These are phyloP conservation scores for Pollenia angustigena DNA, from an alignment of 2,888 invertebrate species.

Conservation along the genomic window DNA sequence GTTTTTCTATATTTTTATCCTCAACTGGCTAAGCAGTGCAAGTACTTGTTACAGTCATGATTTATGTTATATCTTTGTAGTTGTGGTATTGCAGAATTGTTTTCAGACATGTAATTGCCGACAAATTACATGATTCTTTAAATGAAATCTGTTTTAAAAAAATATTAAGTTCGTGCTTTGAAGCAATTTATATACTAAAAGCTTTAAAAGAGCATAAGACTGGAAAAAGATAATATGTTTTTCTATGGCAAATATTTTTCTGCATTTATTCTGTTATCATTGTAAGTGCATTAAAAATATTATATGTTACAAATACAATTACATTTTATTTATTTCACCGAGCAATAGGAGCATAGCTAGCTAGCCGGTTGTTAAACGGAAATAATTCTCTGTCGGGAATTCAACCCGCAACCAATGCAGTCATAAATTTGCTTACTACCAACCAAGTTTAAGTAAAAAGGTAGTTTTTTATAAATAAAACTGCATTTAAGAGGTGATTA, in stretches of 20 bases:
- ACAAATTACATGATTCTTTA: slow-evolving; percentile 60
- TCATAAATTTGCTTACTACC: too few relatives aligned
- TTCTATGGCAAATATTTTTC: neutral
- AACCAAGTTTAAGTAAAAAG: too few relatives aligned
- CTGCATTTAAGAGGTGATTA: too few relatives aligned
- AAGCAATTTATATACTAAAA: slow-evolving; percentile 38
- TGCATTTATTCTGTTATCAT: neutral
- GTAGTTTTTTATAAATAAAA: too few relatives aligned
- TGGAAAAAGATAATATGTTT: neutral
- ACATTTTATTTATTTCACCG: too few relatives aligned
- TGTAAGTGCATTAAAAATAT: too few relatives aligned
- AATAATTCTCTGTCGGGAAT: too few relatives aligned
- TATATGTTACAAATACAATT: too few relatives aligned
- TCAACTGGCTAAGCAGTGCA: neutral
- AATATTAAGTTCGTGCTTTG: slow-evolving; percentile 45
- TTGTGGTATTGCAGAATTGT: slow-evolving; percentile 60
- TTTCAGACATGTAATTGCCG: slow-evolving; percentile 67
- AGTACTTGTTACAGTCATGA: slow-evolving; percentile 45
- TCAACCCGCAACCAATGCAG: too few relatives aligned
- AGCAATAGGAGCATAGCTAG: too few relatives aligned
- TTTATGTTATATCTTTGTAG: slow-evolving; percentile 57
- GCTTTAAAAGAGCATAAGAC: neutral
- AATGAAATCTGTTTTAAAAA: slow-evolving; percentile 21
- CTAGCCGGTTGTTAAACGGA: too few relatives aligned
- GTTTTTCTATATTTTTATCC: slow-evolving; percentile 23